Percentiles rank a stretch among this genome's conserved stretches.
Conservation (phyloP, 2,797 vertebrate genomes). For the Sebastes dallii region DNA sequence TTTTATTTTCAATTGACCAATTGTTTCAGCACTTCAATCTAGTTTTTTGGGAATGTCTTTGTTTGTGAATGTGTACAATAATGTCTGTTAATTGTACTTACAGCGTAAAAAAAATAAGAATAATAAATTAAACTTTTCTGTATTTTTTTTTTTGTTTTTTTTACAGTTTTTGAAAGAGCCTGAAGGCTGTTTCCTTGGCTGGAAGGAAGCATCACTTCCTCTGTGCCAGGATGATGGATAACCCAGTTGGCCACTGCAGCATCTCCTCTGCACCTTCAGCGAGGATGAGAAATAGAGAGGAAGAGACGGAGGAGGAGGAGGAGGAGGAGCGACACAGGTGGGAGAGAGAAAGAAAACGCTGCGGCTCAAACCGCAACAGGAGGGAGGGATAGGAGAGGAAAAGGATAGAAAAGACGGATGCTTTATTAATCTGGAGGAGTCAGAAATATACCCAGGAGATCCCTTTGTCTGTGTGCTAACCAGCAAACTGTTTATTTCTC, state of each 20-base stretch:
- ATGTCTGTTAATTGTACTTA: background rate
- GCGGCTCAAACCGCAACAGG: conserved; percentile 9
- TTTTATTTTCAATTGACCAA: background rate
- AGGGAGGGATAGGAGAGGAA: background rate
- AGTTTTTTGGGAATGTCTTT: background rate
- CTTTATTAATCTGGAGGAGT: conserved; percentile 36
- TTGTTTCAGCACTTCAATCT: background rate
- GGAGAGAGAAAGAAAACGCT: background rate
- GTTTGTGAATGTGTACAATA: background rate
- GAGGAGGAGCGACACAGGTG: conserved; percentile 38
- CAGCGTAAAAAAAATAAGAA: background rate
- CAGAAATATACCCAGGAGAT: conserved; percentile 52
- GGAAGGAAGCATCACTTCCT: conserved; percentile 36
- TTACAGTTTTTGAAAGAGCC: background rate
- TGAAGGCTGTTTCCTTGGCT: background rate
- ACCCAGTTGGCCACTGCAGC: conserved; percentile 26
- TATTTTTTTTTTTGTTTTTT: background rate
- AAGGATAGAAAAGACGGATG: background rate
- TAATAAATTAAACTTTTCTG: background rate
- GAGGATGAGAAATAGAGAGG: conserved; percentile 10
- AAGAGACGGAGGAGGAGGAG: background rate
- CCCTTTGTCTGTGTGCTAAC: conserved; percentile 56
- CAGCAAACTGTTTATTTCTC: conserved; percentile 21
- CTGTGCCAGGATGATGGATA: conserved; percentile 41
- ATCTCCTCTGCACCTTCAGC: conserved; percentile 30